A percentile compares a stretch with the other conserved stretches of the same genome.
phyloP scores from a whole-genome alignment of 2,113 vertebrate genomes.

The Etheostoma spectabile region DNA sequence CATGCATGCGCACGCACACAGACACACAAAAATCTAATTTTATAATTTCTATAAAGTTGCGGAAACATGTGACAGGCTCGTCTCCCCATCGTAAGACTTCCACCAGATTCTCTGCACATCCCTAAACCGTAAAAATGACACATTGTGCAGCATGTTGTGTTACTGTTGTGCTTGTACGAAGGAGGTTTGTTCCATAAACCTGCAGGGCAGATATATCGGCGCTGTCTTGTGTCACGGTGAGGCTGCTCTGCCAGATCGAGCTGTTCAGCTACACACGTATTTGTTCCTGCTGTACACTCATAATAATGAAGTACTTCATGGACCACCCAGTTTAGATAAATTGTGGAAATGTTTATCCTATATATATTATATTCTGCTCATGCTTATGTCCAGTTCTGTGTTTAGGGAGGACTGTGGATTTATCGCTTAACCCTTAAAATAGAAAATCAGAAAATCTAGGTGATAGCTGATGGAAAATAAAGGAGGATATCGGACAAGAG shows the following conservation, averaged over 20 bases:
- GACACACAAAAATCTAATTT: not conserved
- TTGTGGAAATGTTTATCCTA: conserved; percentile 4
- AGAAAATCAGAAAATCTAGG: conserved; percentile 1
- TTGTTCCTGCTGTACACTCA: not conserved
- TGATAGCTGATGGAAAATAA: not conserved
- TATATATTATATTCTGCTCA: not conserved
- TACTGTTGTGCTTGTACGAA: conserved; percentile 12
- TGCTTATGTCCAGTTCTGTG: not conserved
- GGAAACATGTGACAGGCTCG: not conserved
- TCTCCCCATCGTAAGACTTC: not conserved
- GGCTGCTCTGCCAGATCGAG: not conserved
- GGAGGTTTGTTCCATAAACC: conserved; percentile 44
- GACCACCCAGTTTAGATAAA: conserved; percentile 19
- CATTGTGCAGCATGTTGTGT: not conserved
- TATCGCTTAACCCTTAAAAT: conserved; percentile 5
- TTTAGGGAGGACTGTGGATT: not conserved
- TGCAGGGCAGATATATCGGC: conserved; percentile 18
- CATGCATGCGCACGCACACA: not conserved
- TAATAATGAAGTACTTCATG: not conserved
- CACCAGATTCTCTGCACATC: conserved; percentile 8
- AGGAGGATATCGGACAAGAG: not conserved
- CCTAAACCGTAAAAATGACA: not conserved
- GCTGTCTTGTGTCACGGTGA: conserved; percentile 14
- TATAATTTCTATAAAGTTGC: not conserved
- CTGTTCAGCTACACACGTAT: not conserved